These are phyloP conservation scores for Ferrisia virgata DNA, from an alignment of 2,888 invertebrate genomes.

Conservation along the genomic window DNA sequence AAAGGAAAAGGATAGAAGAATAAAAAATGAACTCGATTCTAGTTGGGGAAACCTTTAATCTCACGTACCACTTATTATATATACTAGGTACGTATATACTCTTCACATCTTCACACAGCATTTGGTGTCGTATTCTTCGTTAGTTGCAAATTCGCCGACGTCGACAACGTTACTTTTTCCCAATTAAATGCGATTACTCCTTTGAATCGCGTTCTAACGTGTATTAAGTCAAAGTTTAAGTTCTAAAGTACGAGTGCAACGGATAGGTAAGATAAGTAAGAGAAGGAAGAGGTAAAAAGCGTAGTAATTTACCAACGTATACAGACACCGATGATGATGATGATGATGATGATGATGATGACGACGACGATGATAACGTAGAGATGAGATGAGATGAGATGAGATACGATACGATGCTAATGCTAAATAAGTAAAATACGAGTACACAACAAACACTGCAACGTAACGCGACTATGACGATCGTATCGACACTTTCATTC, in stretches of 20 bases:
- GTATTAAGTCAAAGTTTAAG: neutral
- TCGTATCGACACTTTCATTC: neutral
- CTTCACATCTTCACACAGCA: neutral
- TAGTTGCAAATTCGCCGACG: neutral
- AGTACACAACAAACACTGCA: conserved; percentile 2
- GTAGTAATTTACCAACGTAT: too few species aligned
- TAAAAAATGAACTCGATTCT: neutral
- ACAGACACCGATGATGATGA: too few species aligned
- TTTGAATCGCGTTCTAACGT: neutral
- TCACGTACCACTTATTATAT: neutral
- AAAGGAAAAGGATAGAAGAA: too few species aligned
- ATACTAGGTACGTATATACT: too few species aligned
- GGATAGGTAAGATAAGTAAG: too few species aligned
- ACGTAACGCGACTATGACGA: too few species aligned
- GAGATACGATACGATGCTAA: neutral
- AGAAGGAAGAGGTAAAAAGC: too few species aligned
- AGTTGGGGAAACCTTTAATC: neutral
- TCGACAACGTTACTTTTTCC: neutral
- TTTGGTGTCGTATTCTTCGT: neutral
- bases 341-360: too few species aligned
- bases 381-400: neutral
- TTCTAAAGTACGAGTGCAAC: neutral
- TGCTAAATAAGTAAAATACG: neutral
- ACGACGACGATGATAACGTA: too few species aligned
- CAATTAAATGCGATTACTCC: neutral